Conservation (phyloP, 2,888 invertebrate species). For the Tetanocera ferruginea region DNA sequence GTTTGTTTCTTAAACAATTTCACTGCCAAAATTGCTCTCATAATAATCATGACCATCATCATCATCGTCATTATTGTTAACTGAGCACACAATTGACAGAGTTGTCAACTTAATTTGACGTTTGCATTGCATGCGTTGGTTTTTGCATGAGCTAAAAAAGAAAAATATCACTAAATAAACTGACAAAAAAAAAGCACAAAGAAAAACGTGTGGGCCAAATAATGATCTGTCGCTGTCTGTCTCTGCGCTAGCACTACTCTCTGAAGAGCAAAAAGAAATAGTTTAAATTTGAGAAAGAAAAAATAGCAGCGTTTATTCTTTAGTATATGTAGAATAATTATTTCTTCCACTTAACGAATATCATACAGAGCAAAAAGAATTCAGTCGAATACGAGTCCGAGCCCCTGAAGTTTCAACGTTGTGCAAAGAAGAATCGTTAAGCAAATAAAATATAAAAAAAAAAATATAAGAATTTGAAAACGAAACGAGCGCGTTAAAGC, state of each 20-base stretch:
- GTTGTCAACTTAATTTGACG: background rate
- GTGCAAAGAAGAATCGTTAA: constrained; percentile 33
- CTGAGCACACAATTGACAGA: constrained; percentile 3
- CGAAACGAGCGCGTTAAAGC: constrained; percentile 11
- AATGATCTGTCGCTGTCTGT: background rate
- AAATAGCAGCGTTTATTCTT: background rate
- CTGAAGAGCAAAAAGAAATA: background rate
- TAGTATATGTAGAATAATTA: constrained; percentile 32
- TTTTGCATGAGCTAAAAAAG: background rate
- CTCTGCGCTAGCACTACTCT: background rate
- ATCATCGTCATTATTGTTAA: background rate
- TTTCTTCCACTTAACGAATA: constrained; percentile 48
- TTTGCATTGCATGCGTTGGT: too few species aligned
- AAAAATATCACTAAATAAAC: background rate
- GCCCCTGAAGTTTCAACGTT: constrained; percentile 65
- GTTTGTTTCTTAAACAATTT: too few species aligned
- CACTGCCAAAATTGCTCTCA: too few species aligned
- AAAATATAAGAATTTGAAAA: constrained; percentile 42
- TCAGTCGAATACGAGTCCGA: constrained; percentile 70
- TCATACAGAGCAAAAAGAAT: constrained; percentile 52
- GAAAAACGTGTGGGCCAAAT: constrained; percentile 11
- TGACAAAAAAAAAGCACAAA: background rate
- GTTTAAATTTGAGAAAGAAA: background rate
- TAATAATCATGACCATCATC: constrained; percentile 23
- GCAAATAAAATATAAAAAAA: constrained; percentile 10